Evolutionary conservation across 2,113 vertebrate species (phyloP).

Genomic region (Eclectus roratus): DNA sequence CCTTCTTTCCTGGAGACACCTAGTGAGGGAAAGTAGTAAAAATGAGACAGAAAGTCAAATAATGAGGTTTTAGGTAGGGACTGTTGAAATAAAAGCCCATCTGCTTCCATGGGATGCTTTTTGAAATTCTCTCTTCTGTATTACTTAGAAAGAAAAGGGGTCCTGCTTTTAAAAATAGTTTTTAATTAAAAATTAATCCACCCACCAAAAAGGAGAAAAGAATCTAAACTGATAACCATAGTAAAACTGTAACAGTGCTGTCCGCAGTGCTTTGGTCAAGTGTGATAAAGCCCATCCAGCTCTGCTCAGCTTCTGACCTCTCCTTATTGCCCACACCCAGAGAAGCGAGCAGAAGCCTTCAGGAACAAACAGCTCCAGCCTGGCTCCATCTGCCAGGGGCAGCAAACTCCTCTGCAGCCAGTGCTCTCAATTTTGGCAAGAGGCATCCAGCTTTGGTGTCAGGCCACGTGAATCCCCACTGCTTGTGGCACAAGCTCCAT

Average conservation of each 20-base stretch:
- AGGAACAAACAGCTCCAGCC: background rate
- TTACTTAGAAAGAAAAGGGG: background rate
- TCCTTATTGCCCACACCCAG: background rate
- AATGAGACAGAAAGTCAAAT: background rate
- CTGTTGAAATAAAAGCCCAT: background rate
- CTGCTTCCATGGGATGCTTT: background rate
- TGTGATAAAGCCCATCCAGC: background rate
- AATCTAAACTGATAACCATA: background rate
- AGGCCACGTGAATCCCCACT: accelerated
- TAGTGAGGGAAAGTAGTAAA: background rate
- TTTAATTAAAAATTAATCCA: background rate
- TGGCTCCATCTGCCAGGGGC: accelerated
- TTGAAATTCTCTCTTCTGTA: background rate
- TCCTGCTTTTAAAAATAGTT: background rate
- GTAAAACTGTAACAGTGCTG: background rate
- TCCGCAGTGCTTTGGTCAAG: background rate
- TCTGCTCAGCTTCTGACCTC: background rate
- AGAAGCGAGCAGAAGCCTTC: background rate
- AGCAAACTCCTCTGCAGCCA: accelerated
- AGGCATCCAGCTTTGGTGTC: background rate
- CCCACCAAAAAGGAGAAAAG: background rate
- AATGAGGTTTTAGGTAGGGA: background rate
- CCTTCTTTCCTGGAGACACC: background rate
- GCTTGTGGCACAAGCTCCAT: accelerated
- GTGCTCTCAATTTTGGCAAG: background rate